Percentiles rank a stretch among this genome's conserved stretches.
These are phyloP conservation scores for Misgurnus anguillicaudatus DNA, from an alignment of 2,113 vertebrate genomes.

Conservation along the genomic window DNA sequence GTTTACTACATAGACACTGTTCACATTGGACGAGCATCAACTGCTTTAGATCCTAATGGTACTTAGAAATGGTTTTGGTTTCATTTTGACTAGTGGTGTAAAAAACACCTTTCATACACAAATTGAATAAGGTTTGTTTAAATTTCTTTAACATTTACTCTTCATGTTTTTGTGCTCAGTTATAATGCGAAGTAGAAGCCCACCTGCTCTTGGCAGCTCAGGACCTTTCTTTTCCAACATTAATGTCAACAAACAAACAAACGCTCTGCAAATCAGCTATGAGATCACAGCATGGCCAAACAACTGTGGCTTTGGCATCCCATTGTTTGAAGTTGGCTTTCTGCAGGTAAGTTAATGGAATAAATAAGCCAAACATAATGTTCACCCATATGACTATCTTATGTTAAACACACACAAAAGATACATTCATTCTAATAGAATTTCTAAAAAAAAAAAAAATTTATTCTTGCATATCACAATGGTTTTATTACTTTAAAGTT, in stretches of 20 bases:
- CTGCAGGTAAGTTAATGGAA: conserved; percentile 70
- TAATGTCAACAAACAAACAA: conserved; percentile 60
- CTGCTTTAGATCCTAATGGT: conserved; percentile 68
- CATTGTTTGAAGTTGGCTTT: conserved; percentile 75
- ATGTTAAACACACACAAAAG: too few species aligned
- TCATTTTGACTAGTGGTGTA: neutral
- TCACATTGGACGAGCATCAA: conserved; percentile 72
- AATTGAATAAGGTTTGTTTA: too few species aligned
- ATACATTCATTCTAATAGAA: too few species aligned
- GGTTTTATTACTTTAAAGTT: too few species aligned
- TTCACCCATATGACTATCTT: neutral
- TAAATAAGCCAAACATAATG: too few species aligned
- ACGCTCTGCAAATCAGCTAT: conserved; percentile 62
- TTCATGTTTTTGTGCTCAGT: conserved; percentile 43
- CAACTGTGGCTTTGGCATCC: conserved; percentile 77
- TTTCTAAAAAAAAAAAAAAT: too few species aligned
- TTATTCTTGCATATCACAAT: too few species aligned
- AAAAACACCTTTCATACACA: neutral
- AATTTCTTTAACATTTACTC: too few species aligned
- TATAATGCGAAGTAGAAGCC: conserved; percentile 62
- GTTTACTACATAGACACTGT: conserved; percentile 78
- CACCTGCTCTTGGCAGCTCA: conserved; percentile 70
- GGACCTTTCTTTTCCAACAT: conserved; percentile 68
- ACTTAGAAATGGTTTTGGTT: conserved; percentile 35
- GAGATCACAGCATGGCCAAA: conserved; percentile 67